A percentile compares a stretch with the other conserved stretches of the same genome.
phyloP scores from a whole-genome alignment of 2,888 invertebrate genomes.

The Sesamia inferens region DNA sequence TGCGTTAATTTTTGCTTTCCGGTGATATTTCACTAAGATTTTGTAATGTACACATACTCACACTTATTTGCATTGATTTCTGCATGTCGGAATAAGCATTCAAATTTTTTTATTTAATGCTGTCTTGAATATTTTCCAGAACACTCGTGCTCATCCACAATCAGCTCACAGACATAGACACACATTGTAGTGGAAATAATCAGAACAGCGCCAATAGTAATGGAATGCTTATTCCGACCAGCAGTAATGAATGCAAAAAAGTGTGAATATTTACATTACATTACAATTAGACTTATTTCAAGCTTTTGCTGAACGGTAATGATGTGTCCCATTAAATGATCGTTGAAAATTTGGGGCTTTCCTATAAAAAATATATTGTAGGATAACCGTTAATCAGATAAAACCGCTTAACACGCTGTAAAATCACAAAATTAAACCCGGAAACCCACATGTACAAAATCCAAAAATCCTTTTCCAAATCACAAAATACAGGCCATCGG shows the following conservation, averaged over 20 bases:
- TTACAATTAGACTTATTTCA: background rate
- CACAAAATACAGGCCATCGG: slow-evolving; percentile 63
- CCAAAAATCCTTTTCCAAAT: slow-evolving; percentile 64
- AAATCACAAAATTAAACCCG: slow-evolving; percentile 52
- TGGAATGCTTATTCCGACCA: too few species aligned
- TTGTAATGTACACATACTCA: too few species aligned
- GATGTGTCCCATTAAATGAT: background rate
- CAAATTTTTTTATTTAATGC: too few species aligned
- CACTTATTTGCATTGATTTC: too few species aligned
- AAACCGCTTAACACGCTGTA: slow-evolving; percentile 29
- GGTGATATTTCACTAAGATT: background rate
- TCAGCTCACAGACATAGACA: too few species aligned
- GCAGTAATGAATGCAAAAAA: too few species aligned
- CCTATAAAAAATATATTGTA: background rate
- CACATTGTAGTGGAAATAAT: too few species aligned
- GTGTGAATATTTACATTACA: too few species aligned
- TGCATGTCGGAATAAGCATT: too few species aligned
- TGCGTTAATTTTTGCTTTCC: slow-evolving; percentile 10
- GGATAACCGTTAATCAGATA: slow-evolving; percentile 35
- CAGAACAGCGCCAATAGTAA: too few species aligned
- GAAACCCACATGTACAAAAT: slow-evolving; percentile 42
- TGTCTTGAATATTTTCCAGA: too few species aligned
- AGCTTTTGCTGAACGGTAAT: background rate
- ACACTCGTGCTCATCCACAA: too few species aligned
- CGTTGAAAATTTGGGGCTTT: background rate